Base-by-base conservation (phyloP, 2,797 vertebrate genomes). In the Tragopan temminckii region DNA sequence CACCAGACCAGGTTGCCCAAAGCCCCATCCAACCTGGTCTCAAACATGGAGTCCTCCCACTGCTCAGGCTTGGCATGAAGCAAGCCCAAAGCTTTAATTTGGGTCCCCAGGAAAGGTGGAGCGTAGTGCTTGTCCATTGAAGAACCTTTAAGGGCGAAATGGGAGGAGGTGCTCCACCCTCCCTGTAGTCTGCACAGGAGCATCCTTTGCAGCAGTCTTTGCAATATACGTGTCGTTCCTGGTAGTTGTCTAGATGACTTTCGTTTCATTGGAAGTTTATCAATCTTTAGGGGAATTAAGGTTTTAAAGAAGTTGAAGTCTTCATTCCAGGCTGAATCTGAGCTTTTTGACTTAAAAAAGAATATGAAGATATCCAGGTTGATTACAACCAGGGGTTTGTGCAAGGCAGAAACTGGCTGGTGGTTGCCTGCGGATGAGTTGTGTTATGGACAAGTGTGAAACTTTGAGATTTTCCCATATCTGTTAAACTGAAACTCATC, bases 111-210 rank as follows among this genome's bases (percentile, higher is more conserved):
- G 45, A 78, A 79, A 53, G 42, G 31, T 5, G 19, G 36, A 25
- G 10, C 0, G 0, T 10, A 58, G 27, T 23, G 2, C 13, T 36
- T 64, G 31, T 61, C 52, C 67, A 15, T 0, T 1, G 8, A 36
- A 86, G 21, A n/a, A 11, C 16, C 33, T 75, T 36, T 18, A 50
- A 19, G 9, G 75, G 14, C 33, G 61, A 66, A 36, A 33, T 40
- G 33, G 33, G 62, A 59, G 67, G 12, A 3, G 17, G 25, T 69
- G 25, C 20, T 78, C 38, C 46, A 29, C 27, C 19, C 11, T 50
- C 35, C 55, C 46, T 61, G 61, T 42, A 24, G 5, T 64, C 50
- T 52, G 17, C 36, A 13, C 9, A 0, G 8, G 8, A 66, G 11
- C 29, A n/a, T 43, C 46, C 21, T 52, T 40, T 50, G 29, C 24